Evolutionary conservation across 2,888 invertebrate species (phyloP), one percentile per base, ranked within the genome.

Genomic region (Hylaea fasciaria): DNA sequence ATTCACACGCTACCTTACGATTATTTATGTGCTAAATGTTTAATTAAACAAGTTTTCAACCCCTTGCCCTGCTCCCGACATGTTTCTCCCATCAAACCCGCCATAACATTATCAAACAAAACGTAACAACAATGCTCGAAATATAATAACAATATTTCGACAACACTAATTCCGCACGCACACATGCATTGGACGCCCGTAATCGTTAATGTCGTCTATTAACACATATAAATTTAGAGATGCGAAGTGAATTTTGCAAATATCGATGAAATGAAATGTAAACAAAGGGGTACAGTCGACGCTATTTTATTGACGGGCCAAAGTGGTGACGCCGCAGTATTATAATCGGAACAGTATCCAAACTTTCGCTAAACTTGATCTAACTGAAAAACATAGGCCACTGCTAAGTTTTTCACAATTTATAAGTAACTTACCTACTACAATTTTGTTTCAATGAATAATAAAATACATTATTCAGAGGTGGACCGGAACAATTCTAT

Each of bases 201-300:
- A 76, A 82, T 82, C 82, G 77, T 86, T 87, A 85, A 79, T 80
- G 76, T 69, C 70, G 70, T 80, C 78, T 83, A 86, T 85, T 86
- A 85, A 77, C 86, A 82, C 75, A 79, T 81, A 78, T 81, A 82
- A 82, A 80, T 83, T 83, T 82, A 80, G 86, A 79, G 84, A 82
- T 80, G 85, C 70, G 77, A 81, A 79, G 77, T 78, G 78, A 78
- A 81, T 78, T 78, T 81, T 77, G 77, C 78, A 79, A 81, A 78
- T 84, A 83, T 85, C 85, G 85, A 85, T 85, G 80, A 72, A 83
- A 80, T 77, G 83, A 72, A 83, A 80, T 76, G 83, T 78, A 86
- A 85, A 86, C 83, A 85, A 61, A 70, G 67, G n/a, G 69, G 67
- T 70, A 68, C 72, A 61, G 53, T 51, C 61, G 44, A 47, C 64